Conservation (phyloP, 2,113 vertebrate genomes). For the Daubentonia madagascariensis region DNA sequence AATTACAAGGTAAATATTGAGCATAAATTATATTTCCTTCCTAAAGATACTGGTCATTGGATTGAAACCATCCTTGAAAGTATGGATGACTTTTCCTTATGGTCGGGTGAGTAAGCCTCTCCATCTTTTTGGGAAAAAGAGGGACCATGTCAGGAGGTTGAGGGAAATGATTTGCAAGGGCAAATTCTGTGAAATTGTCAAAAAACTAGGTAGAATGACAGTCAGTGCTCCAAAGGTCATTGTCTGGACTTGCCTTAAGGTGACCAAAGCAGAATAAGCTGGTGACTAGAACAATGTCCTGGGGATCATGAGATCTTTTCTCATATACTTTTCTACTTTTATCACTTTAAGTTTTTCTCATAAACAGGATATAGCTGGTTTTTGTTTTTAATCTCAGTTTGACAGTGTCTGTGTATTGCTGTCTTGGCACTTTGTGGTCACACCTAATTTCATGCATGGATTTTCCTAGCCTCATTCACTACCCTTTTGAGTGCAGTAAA, state of each 20-base stretch:
- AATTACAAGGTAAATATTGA: not conserved
- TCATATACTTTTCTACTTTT: not conserved
- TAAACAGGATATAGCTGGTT: not conserved
- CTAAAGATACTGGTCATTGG: conserved; percentile 96
- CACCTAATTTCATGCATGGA: not conserved
- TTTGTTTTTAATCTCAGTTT: not conserved
- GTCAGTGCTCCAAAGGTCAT: not conserved
- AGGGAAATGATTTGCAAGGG: not conserved
- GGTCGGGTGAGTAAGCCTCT: conserved; percentile 87
- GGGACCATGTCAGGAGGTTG: not conserved
- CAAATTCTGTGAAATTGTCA: not conserved
- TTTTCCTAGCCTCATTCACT: not conserved
- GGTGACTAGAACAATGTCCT: not conserved
- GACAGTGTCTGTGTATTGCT: not conserved
- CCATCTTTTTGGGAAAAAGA: not conserved
- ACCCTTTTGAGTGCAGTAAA: not conserved
- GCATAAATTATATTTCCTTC: conserved; percentile 42
- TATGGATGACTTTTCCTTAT: conserved; percentile 99
- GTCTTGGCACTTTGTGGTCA: not conserved
- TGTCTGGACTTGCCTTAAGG: not conserved
- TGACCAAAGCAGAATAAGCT: not conserved
- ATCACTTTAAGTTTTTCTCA: not conserved
- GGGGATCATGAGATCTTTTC: not conserved
- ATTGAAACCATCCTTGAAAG: conserved; percentile 96
- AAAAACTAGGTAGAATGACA: not conserved